Base-by-base conservation (phyloP, 2,888 invertebrate genomes). In the Tenthredo amoena region DNA sequence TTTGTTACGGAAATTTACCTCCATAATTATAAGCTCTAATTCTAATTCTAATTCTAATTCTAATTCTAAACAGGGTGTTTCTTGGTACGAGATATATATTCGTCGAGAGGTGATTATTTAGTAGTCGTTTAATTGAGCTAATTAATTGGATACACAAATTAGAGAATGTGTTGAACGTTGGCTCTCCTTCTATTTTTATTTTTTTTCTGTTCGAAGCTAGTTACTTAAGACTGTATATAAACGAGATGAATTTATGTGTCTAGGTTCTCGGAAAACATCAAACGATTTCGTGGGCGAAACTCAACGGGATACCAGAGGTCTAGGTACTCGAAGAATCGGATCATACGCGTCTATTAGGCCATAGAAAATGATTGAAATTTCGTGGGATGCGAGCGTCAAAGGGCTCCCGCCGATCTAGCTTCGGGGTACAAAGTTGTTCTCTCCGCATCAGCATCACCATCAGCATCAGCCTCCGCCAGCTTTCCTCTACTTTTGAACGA, bases 401-500 rank as follows among this genome's bases (percentile, higher is more conserved):
- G 81, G 62, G 26, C 62, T 62, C 81, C 62, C 58, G 81, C 58
- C 81, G 81, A 40, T 68, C 34, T 34, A 34, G 74, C 81, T 81
- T 81, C 58, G 40, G 81, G 81, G 81, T 81, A 81, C 81, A 62
- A 81, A 81, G 58, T 62, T 81, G 58, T 81, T 58, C 77, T 77
- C 62, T 62, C 37, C 15, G 55, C n/a, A 77, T 47, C 47, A 15
- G 47, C 10, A 47, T 47, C 47, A 15, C 12, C 47, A 47, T 47
- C 47, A 15, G 47, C 84, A 55, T 82, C 77, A 84, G 84, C 68
- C 58, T 68, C 31, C 62, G 47, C 84, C 77, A 50, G 77, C 85
- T 85, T 81, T 87, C 50, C 76, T 87, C 85, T 86, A 87, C 85
- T 86, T 40, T 81, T 12, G 58, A 62, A 81, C 81, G 37, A 40